Conservation (phyloP, 2,888 invertebrate genomes). For the Biston betularia region DNA sequence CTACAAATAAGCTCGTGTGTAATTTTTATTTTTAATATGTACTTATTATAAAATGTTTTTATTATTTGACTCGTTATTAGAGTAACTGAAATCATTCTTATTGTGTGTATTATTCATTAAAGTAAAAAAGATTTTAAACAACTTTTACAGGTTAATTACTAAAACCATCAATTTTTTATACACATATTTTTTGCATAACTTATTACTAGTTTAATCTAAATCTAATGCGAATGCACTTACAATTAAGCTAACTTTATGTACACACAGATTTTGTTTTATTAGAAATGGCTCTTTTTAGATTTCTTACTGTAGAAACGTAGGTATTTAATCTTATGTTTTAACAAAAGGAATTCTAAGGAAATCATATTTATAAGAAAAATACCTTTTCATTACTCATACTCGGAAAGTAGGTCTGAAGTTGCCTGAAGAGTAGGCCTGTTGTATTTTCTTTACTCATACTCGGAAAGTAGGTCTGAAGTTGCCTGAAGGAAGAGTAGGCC, state of each 20-base stretch:
- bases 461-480: no score
- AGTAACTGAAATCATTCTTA: neutral
- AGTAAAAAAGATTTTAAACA: neutral
- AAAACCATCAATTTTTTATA: constrained; percentile 43
- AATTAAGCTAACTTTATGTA: constrained; percentile 60
- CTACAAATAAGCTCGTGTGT: constrained; percentile 21
- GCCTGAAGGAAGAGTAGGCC: no score
- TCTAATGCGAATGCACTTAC: constrained; percentile 79
- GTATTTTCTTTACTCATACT: no score
- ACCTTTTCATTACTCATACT: no score
- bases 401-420: no score
- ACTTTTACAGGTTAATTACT: constrained; percentile 30
- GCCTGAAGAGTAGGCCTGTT: no score
- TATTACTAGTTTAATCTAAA: constrained; percentile 58
- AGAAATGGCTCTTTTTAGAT: constrained; percentile 19
- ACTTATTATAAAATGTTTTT: constrained; percentile 3
- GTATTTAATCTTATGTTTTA: neutral
- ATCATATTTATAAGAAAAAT: neutral
- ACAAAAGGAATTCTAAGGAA: neutral
- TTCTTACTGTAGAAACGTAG: constrained; percentile 39
- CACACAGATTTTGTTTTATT: constrained; percentile 32
- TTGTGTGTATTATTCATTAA: neutral
- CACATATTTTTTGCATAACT: constrained; percentile 46
- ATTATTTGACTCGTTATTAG: neutral
- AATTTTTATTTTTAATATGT: constrained; percentile 8